Conservation (phyloP, 2,888 invertebrate genomes). For the Germaria angustata region DNA sequence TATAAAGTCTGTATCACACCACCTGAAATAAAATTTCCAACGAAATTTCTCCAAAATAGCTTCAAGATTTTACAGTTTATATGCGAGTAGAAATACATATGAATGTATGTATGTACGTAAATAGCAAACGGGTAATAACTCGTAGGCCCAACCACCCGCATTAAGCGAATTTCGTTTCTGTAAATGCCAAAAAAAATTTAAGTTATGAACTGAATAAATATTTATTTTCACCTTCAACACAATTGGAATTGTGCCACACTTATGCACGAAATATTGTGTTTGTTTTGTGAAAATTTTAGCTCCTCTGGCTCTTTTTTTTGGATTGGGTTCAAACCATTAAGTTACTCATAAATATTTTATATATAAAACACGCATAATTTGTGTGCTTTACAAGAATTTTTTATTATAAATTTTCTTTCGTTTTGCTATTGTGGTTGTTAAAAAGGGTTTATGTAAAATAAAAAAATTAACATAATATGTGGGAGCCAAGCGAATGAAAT, state of each 20-base stretch:
- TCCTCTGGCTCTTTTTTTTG: not conserved
- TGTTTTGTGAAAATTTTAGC: not conserved
- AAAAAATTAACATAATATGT: constrained; percentile 36
- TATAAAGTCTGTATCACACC: not conserved
- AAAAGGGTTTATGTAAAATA: not conserved
- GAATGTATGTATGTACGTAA: no score
- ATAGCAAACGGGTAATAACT: no score
- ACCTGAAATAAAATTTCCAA: not conserved
- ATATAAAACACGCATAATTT: constrained; percentile 60
- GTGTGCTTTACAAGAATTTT: not conserved
- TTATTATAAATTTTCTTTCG: no score
- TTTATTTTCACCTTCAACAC: constrained; percentile 36
- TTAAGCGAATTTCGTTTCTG: constrained; percentile 13
- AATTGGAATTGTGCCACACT: constrained; percentile 54
- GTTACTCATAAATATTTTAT: constrained; percentile 60
- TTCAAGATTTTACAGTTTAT: no score
- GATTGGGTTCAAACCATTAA: constrained; percentile 55
- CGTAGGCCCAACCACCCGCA: not conserved
- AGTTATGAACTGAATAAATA: constrained; percentile 23
- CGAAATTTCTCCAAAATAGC: not conserved
- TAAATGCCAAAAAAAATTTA: constrained; percentile 10
- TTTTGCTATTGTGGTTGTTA: not conserved
- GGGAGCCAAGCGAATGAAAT: constrained; percentile 1
- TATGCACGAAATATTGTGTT: not conserved
- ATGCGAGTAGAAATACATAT: no score